Base-by-base conservation (phyloP, 2,113 vertebrate species). In the Macrotus californicus region DNA sequence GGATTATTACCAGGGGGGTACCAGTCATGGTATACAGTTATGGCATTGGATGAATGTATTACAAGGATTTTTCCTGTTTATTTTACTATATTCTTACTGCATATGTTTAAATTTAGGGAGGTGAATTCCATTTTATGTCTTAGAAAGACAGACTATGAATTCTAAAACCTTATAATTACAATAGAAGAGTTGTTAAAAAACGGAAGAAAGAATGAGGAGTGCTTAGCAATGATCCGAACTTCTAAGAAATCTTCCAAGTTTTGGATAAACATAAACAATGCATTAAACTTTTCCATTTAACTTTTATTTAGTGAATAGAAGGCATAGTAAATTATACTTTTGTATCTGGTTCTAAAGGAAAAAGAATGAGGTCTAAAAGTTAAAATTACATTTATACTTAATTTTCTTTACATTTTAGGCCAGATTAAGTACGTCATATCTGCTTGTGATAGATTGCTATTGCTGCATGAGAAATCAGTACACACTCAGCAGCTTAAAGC, bases 241-340 rank as follows among this genome's bases (percentile, higher is more conserved):
- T 92, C 56, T 36, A 48, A 56, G 56, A 87, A 92, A 82, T 34
- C 26, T 48, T 86, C 29, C 56, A 90, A 81, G 29, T 86, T 87
- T 81, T 26, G 34, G 8, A 61, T 85, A 84, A 92, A 54, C 59
- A 56, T 85, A 82, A 94, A 82, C 36, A 73, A 89, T 34, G 34
- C 39, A 77, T 69, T 83, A 81, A 48, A 61, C 59, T 41, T 72
- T 95, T 94, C 48, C 69, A 80, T 18, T 96, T 85, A 84, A 87
- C 8, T 72, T 43, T 86, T 69, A 24, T 31, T 94, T 94, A 69
- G 54, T 95, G 76, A 95, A 22, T 36, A n/a, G 50, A 93, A 96
- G 19, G 21, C 10, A 79, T 50, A 36, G 54, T 82, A 92, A 84
- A 84, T 36, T 67, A 67, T 46, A 41, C 11, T n/a, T 41, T 73